Percentiles rank a stretch among this genome's conserved stretches.
Conservation (phyloP, 1,140 invertebrate species). For the Drosophila oshimai region DNA sequence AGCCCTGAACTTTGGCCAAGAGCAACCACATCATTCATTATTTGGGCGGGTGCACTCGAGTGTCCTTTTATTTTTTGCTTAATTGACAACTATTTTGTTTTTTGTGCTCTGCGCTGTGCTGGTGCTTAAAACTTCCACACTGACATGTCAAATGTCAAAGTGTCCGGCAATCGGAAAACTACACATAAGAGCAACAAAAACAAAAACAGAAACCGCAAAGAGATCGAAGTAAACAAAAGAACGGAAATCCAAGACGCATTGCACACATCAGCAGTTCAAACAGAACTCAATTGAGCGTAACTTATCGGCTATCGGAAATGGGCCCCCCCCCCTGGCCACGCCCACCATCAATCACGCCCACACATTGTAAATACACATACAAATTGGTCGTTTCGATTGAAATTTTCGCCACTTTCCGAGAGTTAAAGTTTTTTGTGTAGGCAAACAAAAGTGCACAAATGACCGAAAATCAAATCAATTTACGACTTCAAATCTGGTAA, state of each 20-base stretch:
- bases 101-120: constrained; percentile 8
- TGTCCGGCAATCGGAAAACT: constrained; percentile 32
- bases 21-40: constrained; percentile 46
- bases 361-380: constrained; percentile 23
- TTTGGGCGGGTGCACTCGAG: constrained; percentile 14
- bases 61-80: constrained; percentile 47
- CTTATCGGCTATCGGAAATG: constrained; percentile 51
- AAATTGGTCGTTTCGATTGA: constrained; percentile 27
- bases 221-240: constrained; percentile 40
- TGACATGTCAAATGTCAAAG: constrained; percentile 65
- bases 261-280: constrained; percentile 58
- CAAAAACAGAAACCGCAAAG: constrained; percentile 30
- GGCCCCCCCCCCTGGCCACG: constrained; percentile 1
- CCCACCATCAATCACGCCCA: constrained; percentile 37
- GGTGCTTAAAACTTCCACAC: constrained; percentile 49
- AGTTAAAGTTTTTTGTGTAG: constrained; percentile 18
- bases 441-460: constrained; percentile 45
- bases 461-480: constrained; percentile 67
- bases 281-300: constrained; percentile 46
- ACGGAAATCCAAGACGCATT: constrained; percentile 42
- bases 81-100: constrained; percentile 60
- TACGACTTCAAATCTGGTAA: constrained; percentile 62
- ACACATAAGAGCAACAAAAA: constrained; percentile 5
- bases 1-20: constrained; percentile 41
- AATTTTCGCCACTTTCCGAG: constrained; percentile 40